These are phyloP conservation scores for Coecobrya sp. DNA, from an alignment of 2,888 invertebrate species.

Conservation along the genomic window DNA sequence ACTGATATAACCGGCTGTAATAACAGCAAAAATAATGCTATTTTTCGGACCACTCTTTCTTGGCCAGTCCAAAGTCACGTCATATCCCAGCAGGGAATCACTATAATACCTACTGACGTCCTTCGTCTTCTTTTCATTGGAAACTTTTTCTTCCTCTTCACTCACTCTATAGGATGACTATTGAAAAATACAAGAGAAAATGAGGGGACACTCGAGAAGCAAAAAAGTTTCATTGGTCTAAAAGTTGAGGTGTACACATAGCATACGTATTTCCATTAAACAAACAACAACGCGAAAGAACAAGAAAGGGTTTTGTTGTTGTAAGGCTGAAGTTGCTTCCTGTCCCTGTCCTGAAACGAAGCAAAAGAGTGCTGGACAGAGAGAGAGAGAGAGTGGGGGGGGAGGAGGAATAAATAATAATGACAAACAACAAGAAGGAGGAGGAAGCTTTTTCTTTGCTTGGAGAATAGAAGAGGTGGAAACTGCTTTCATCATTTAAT, in stretches of 20 bases:
- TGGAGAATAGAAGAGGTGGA: constrained; percentile 56
- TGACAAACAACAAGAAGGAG: constrained; percentile 69
- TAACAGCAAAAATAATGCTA: constrained; percentile 14
- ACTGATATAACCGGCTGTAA: neutral
- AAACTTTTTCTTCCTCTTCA: constrained; percentile 29
- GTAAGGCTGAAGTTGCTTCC: constrained; percentile 55
- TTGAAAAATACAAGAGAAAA: constrained; percentile 60
- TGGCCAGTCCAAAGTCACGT: constrained; percentile 67
- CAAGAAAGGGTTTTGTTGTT: constrained; percentile 51
- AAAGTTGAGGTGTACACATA: neutral
- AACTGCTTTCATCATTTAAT: constrained; percentile 78
- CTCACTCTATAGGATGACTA: neutral
- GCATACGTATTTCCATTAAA: constrained; percentile 12
- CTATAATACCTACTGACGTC: constrained; percentile 46
- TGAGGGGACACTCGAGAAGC: constrained; percentile 56
- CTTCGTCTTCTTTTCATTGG: constrained; percentile 6
- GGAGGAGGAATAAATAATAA: constrained; percentile 65
- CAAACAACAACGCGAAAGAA: constrained; percentile 2
- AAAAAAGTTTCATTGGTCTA: constrained; percentile 7
- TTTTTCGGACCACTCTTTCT: constrained; percentile 35
- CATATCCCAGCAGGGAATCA: constrained; percentile 63
- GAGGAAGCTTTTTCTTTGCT: constrained; percentile 61
- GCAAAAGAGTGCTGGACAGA: neutral
- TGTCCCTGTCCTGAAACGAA: neutral
- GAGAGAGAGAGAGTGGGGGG: constrained; percentile 2